Evolutionary conservation across 2,113 vertebrate genomes (phyloP).

Genomic region (Notechis scutatus): DNA sequence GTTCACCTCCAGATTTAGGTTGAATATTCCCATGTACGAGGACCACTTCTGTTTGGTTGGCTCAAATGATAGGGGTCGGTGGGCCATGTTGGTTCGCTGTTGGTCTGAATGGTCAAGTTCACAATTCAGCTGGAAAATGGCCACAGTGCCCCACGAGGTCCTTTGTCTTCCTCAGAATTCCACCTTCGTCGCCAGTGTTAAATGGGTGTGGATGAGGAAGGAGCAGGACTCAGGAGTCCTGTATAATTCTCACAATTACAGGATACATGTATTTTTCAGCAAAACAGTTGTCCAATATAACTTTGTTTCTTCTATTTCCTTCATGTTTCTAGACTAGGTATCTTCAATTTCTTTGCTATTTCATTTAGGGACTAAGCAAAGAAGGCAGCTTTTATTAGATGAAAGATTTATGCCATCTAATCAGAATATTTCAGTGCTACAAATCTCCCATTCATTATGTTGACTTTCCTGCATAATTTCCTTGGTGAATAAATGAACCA

Average conservation of each 20-base stretch:
- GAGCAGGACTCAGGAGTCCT: not conserved
- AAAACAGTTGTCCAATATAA: not conserved
- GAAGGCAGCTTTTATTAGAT: not conserved
- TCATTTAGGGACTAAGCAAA: not conserved
- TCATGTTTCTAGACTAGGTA: not conserved
- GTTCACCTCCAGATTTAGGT: no score
- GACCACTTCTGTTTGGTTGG: no score
- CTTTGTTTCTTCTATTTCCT: not conserved
- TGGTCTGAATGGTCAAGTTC: no score
- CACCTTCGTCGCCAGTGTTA: no score
- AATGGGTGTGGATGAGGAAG: no score
- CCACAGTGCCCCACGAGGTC: no score
- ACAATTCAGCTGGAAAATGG: no score
- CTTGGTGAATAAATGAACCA: not conserved
- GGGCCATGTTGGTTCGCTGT: no score
- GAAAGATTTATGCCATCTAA: not conserved
- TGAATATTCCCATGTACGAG: no score
- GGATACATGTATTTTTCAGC: not conserved
- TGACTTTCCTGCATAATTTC: not conserved
- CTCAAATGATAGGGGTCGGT: no score
- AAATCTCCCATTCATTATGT: not conserved
- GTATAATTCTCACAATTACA: not conserved
- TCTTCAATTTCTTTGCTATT: not conserved
- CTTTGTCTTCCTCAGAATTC: no score
- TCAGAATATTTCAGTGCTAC: not conserved